Evolutionary conservation across 2,888 invertebrate genomes (phyloP).

Genomic region (Matsumyia berberina): DNA sequence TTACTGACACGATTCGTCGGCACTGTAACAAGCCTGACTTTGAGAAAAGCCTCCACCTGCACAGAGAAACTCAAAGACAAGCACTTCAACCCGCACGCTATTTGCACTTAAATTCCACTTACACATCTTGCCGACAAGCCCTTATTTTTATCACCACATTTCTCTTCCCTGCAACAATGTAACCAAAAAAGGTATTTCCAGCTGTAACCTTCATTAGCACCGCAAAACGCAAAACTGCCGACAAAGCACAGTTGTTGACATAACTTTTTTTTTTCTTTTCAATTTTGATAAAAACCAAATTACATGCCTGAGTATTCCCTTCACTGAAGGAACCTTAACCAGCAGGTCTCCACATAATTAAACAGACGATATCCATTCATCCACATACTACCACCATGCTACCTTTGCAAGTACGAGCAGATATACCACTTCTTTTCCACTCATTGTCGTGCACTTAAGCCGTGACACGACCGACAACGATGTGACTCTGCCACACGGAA

Average conservation of each 20-base stretch:
- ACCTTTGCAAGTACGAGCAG: neutral
- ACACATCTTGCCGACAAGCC: neutral
- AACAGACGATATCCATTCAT: slow-evolving; percentile 20
- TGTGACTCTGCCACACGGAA: slow-evolving; percentile 2
- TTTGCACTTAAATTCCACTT: neutral
- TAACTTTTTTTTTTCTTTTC: slow-evolving; percentile 4
- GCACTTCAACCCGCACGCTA: neutral
- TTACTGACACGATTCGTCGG: neutral
- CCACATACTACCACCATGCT: neutral
- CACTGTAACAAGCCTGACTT: neutral
- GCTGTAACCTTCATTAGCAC: slow-evolving; percentile 16
- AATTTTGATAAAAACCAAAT: neutral
- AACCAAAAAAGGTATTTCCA: slow-evolving; percentile 15
- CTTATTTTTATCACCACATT: neutral
- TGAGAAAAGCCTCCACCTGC: neutral
- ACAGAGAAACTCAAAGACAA: too few relatives aligned
- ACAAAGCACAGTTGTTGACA: slow-evolving; percentile 36
- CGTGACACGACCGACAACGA: neutral
- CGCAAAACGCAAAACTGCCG: slow-evolving; percentile 7
- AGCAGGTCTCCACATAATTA: slow-evolving; percentile 34
- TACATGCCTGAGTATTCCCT: slow-evolving; percentile 1
- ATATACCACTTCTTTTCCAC: neutral
- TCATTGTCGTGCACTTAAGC: slow-evolving; percentile 6
- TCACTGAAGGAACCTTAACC: neutral
- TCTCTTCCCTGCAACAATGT: slow-evolving; percentile 6